These are phyloP conservation scores for Zonotrichia leucophrys DNA, from an alignment of 2,113 vertebrate genomes.

Conservation along the genomic window DNA sequence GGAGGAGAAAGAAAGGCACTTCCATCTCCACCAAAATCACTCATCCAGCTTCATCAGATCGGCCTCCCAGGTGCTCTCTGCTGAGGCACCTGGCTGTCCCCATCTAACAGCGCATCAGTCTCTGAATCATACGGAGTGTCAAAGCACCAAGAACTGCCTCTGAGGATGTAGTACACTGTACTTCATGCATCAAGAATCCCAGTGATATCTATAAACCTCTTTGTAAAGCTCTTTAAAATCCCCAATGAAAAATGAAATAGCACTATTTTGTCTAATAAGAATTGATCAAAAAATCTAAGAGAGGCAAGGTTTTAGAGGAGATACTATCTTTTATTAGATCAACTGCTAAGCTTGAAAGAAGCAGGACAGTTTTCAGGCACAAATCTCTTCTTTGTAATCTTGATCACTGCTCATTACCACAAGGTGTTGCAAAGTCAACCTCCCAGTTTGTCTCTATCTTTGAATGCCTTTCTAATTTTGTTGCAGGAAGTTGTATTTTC, in stretches of 20 bases:
- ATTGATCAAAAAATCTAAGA: conserved; percentile 11
- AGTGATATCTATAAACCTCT: not conserved
- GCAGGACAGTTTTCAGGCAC: not conserved
- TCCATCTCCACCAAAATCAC: not conserved
- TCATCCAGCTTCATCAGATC: not conserved
- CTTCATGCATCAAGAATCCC: not conserved
- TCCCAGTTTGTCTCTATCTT: not conserved
- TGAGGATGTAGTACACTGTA: not conserved
- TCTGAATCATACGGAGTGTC: not conserved
- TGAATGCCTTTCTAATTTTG: not conserved
- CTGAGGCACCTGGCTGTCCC: not conserved
- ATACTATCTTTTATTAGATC: not conserved
- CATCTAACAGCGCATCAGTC: not conserved
- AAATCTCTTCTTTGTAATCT: not conserved
- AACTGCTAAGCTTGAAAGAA: not conserved
- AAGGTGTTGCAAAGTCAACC: not conserved
- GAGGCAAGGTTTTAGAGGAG: not conserved
- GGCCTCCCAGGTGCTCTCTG: not conserved
- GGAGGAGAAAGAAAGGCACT: not conserved
- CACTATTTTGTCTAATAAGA: not conserved
- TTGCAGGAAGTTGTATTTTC: not conserved
- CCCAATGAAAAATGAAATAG: not conserved
- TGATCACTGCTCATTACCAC: not conserved
- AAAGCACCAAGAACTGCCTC: not conserved
- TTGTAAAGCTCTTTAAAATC: not conserved